phyloP scores from a whole-genome alignment of 2,113 vertebrate genomes.

The Theristicus caerulescens region DNA sequence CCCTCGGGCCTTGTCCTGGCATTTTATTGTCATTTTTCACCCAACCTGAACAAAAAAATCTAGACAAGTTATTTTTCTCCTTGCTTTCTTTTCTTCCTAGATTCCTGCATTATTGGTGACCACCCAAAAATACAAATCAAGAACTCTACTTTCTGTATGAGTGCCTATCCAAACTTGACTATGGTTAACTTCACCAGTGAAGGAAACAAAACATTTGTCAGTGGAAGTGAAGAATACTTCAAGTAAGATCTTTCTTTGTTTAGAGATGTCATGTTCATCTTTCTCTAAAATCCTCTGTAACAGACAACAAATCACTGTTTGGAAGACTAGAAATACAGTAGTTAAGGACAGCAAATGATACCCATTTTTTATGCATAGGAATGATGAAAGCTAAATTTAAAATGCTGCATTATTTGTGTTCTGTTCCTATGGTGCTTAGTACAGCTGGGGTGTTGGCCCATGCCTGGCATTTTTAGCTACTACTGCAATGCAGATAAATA shows the following conservation, averaged over 20 bases:
- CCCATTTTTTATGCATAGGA: neutral
- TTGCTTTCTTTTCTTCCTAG: constrained; percentile 67
- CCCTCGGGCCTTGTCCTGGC: too few relatives aligned
- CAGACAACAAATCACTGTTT: neutral
- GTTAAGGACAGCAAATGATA: neutral
- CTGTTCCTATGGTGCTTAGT: neutral
- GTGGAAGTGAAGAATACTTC: constrained; percentile 98
- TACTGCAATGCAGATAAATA: constrained; percentile 64
- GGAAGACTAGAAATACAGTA: neutral
- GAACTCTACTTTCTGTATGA: constrained; percentile 92
- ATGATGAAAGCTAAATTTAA: neutral
- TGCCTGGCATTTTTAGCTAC: neutral
- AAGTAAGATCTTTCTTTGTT: constrained; percentile 83
- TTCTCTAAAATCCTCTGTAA: neutral
- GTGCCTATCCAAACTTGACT: constrained; percentile 89
- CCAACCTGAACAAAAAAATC: neutral
- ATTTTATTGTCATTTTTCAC: neutral
- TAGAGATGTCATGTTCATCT: neutral
- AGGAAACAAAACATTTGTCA: constrained; percentile 91
- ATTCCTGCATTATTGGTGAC: constrained; percentile 88
- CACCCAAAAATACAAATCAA: constrained; percentile 89
- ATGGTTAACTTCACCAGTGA: constrained; percentile 87
- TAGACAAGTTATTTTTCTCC: neutral
- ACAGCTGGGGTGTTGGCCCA: neutral
- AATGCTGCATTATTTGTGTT: neutral